A percentile compares a stretch with the other conserved stretches of the same genome.
Conservation (phyloP, 2,888 invertebrate species). For the Cyaniris semiargus region DNA sequence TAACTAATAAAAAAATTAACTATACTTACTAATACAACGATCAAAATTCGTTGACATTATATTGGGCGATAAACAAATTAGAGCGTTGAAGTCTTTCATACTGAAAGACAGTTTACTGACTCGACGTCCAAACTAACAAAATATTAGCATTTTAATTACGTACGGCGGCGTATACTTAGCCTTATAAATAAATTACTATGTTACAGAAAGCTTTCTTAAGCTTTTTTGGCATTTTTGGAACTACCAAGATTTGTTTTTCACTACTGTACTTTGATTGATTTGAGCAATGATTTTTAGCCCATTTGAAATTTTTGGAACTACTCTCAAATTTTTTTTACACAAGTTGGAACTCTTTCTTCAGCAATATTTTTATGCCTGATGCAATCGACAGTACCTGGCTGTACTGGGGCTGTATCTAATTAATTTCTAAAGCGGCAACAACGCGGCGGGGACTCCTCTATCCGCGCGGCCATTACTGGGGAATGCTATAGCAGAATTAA, state of each 20-base stretch:
- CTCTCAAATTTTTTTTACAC: background rate
- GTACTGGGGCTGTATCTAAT: conserved; percentile 55
- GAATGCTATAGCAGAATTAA: conserved; percentile 53
- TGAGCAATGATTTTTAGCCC: too few relatives aligned
- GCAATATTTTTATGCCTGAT: background rate
- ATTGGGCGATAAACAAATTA: too few relatives aligned
- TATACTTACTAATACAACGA: too few relatives aligned
- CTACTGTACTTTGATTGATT: too few relatives aligned
- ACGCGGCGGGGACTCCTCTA: conserved; percentile 43
- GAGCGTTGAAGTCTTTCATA: background rate
- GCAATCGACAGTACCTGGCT: conserved; percentile 36
- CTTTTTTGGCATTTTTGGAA: too few relatives aligned
- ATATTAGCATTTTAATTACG: background rate
- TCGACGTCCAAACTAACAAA: background rate
- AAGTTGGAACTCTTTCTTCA: background rate
- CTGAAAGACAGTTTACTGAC: background rate
- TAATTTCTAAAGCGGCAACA: conserved; percentile 56
- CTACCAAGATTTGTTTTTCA: background rate
- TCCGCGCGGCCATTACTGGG: conserved; percentile 49
- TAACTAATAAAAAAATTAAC: too few relatives aligned
- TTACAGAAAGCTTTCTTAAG: too few relatives aligned
- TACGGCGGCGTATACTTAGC: too few relatives aligned
- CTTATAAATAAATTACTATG: too few relatives aligned
- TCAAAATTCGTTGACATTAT: too few relatives aligned
- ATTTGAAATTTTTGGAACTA: background rate